Percentiles rank a stretch among this genome's conserved stretches.
phyloP scores from a whole-genome alignment of 2,888 invertebrate genomes.

The Drosophila kuntzei region DNA sequence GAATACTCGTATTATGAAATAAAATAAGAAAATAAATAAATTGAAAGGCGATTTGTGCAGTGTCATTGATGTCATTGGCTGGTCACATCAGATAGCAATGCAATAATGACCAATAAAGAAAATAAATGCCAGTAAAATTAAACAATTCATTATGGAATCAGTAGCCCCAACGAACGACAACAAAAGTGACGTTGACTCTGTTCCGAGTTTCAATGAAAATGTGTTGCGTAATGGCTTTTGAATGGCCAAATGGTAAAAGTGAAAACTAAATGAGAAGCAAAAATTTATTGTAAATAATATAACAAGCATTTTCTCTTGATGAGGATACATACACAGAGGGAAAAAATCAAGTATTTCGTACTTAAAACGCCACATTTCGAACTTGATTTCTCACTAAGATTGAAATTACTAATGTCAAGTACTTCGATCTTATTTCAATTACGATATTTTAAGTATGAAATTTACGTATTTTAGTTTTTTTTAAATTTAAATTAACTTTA shows the following conservation, averaged over 20 bases:
- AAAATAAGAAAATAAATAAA: conserved; percentile 29
- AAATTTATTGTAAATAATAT: conserved; percentile 62
- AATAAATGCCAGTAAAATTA: conserved; percentile 43
- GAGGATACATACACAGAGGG: conserved; percentile 44
- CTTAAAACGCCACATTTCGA: too few species aligned
- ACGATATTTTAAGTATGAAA: too few species aligned
- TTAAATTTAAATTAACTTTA: too few species aligned
- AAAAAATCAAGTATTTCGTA: too few species aligned
- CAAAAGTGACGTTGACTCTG: conserved; percentile 29
- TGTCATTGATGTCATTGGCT: conserved; percentile 46
- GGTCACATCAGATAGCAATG: conserved; percentile 28
- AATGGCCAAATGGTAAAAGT: conserved; percentile 61
- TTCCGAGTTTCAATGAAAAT: conserved; percentile 39
- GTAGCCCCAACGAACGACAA: conserved; percentile 23
- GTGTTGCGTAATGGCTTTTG: conserved; percentile 64
- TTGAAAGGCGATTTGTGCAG: conserved; percentile 34
- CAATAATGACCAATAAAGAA: conserved; percentile 53
- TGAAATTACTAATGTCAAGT: too few species aligned
- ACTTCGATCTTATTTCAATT: too few species aligned
- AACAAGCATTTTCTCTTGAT: conserved; percentile 40
- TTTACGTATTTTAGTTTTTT: too few species aligned
- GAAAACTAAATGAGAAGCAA: conserved; percentile 67
- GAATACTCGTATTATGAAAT: conserved; percentile 23
- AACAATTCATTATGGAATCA: conserved; percentile 67
- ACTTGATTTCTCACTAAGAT: too few species aligned